phyloP scores from a whole-genome alignment of 1,140 invertebrate genomes.

The Phortica variegata region DNA sequence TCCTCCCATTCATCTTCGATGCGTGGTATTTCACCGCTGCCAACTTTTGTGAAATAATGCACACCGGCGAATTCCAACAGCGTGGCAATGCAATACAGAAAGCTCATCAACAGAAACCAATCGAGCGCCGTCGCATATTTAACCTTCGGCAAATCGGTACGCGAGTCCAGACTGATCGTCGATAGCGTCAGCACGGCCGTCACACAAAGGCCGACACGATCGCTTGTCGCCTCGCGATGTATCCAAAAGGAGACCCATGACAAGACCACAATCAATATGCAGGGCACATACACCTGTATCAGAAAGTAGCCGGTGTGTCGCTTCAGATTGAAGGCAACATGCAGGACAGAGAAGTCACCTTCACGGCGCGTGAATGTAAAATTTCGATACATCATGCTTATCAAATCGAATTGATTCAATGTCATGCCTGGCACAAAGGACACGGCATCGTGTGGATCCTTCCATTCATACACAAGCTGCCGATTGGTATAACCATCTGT shows the following conservation, averaged over 20 bases:
- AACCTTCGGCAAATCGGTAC: slow-evolving; percentile 89
- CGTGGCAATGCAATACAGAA: slow-evolving; percentile 91
- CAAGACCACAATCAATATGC: slow-evolving; percentile 89
- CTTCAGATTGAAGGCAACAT: slow-evolving; percentile 89
- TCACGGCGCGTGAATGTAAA: slow-evolving; percentile 75
- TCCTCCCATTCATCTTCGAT: slow-evolving; percentile 80
- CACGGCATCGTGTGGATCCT: slow-evolving; percentile 74
- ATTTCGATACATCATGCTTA: slow-evolving; percentile 80
- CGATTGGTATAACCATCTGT: slow-evolving; percentile 87
- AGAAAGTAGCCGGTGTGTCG: slow-evolving; percentile 91
- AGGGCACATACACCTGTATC: slow-evolving; percentile 90
- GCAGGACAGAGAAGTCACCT: slow-evolving; percentile 85
- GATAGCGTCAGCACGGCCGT: slow-evolving; percentile 89
- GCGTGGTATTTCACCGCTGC: slow-evolving; percentile 77
- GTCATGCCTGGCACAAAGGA: slow-evolving; percentile 88
- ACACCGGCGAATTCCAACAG: slow-evolving; percentile 91
- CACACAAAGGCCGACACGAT: slow-evolving; percentile 73
- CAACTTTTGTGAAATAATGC: slow-evolving; percentile 92
- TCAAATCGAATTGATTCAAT: slow-evolving; percentile 85
- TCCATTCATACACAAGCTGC: slow-evolving; percentile 90
- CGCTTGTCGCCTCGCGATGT: slow-evolving; percentile 87
- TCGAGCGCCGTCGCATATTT: slow-evolving; percentile 89
- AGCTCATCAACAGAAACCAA: slow-evolving; percentile 91
- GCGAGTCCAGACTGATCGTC: slow-evolving; percentile 87
- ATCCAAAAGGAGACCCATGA: slow-evolving; percentile 98